phyloP scores from a whole-genome alignment of 1,140 invertebrate species.

The Paralvinella palmiformis region DNA sequence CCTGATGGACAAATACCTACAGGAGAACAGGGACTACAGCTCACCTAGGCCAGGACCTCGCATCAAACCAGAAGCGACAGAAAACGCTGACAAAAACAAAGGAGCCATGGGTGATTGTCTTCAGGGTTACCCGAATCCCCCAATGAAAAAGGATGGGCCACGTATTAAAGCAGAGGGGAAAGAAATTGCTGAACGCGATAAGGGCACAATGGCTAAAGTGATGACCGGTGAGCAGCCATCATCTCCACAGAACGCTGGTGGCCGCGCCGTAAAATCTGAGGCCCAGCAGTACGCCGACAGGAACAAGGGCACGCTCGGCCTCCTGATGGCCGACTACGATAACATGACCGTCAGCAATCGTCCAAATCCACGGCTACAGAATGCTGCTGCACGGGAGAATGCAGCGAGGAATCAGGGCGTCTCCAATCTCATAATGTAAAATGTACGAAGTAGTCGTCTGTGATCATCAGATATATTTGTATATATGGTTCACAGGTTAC shows the following conservation, averaged over 20 bases:
- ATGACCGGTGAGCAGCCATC: no score
- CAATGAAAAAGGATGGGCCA: not conserved
- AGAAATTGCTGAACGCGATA: conserved; percentile 7
- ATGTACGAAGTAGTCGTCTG: no score
- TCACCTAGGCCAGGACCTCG: not conserved
- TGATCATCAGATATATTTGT: no score
- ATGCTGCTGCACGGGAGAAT: no score
- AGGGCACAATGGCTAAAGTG: conserved; percentile 10
- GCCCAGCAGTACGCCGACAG: conserved; percentile 9
- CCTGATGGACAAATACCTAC: conserved; percentile 13
- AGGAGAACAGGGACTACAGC: conserved; percentile 9
- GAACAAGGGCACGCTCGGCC: conserved; percentile 10
- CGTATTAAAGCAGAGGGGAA: conserved; percentile 8
- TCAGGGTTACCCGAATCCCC: conserved; percentile 6
- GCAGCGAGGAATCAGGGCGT: no score
- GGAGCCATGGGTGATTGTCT: conserved; percentile 17
- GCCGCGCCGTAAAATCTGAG: conserved; percentile 12
- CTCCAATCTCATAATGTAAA: no score
- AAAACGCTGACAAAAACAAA: conserved; percentile 14
- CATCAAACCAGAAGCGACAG: conserved; percentile 14
- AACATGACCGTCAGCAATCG: no score
- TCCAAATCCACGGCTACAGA: no score
- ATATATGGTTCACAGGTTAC: no score
- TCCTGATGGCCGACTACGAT: conserved; percentile 1
- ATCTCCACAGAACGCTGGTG: no score